phyloP scores from a whole-genome alignment of 2,797 vertebrate species.

The Alca torda region DNA sequence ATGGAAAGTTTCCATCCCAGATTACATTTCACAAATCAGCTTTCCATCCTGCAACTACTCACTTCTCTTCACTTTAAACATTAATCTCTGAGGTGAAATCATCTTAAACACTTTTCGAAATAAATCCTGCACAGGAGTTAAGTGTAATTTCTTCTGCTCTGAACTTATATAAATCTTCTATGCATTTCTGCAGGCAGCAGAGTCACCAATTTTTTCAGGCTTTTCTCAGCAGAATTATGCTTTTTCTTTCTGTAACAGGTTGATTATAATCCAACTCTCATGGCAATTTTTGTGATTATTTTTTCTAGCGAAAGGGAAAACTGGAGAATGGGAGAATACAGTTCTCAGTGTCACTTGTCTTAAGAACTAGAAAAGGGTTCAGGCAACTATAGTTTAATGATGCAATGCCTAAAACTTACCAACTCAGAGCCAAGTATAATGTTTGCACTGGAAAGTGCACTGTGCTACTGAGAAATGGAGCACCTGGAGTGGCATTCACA shows the following conservation, averaged over 20 bases:
- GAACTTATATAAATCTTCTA: background rate
- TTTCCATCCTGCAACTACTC: background rate
- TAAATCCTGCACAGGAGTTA: background rate
- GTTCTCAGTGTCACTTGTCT: background rate
- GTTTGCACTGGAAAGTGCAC: background rate
- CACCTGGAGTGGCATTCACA: background rate
- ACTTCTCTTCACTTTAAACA: constrained; percentile 10
- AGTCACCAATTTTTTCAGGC: background rate
- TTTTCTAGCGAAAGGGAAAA: background rate
- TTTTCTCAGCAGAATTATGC: background rate
- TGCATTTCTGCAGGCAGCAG: background rate
- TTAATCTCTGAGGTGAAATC: background rate
- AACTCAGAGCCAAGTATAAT: background rate
- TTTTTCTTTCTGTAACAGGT: background rate
- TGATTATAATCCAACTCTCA: background rate
- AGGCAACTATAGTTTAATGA: background rate
- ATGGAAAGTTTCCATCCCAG: constrained; percentile 4
- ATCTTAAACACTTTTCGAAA: constrained; percentile 20
- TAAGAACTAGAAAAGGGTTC: background rate
- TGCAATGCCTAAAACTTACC: background rate
- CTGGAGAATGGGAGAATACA: background rate
- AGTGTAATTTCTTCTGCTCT: background rate
- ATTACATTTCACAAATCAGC: constrained; percentile 11
- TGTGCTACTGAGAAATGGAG: background rate
- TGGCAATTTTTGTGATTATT: background rate